phyloP scores from a whole-genome alignment of 2,113 vertebrate species.

The Paratilapia polleni region DNA sequence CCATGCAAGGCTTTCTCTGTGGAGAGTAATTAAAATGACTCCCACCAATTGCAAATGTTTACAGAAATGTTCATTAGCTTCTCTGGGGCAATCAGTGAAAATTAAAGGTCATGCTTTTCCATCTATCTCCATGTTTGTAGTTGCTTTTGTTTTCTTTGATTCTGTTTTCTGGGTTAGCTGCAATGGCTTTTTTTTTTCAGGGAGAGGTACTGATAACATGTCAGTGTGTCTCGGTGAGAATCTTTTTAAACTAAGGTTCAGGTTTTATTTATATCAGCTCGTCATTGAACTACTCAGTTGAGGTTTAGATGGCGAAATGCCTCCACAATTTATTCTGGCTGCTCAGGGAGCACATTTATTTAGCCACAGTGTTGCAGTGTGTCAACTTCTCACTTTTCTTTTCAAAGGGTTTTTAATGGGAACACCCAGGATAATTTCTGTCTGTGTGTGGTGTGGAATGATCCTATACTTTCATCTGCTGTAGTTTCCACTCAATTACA shows the following conservation, averaged over 20 bases:
- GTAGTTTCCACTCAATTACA: conserved; percentile 46
- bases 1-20: conserved; percentile 60
- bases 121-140: conserved; percentile 63
- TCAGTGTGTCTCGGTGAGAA: conserved; percentile 15
- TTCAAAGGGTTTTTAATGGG: conserved; percentile 55
- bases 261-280: conserved; percentile 57
- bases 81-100: conserved; percentile 75
- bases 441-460: neutral
- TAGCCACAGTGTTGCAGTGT: conserved; percentile 34
- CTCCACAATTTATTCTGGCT: conserved; percentile 43
- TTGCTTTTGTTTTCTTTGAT: conserved; percentile 29
- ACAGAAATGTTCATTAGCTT: conserved; percentile 80
- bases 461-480: conserved; percentile 47
- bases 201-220: conserved; percentile 56
- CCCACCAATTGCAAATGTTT: conserved; percentile 77
- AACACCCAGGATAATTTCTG: conserved; percentile 53
- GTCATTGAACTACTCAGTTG: conserved; percentile 47
- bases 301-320: conserved; percentile 45
- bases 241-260: conserved; percentile 47
- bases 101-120: conserved; percentile 81
- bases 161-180: conserved; percentile 32
- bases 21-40: conserved; percentile 82
- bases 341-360: conserved; percentile 29
- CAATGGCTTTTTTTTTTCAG: conserved; percentile 14
- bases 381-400: conserved; percentile 50